Evolutionary conservation across 2,888 invertebrate species (phyloP).

Genomic region (Dynastes maya): DNA sequence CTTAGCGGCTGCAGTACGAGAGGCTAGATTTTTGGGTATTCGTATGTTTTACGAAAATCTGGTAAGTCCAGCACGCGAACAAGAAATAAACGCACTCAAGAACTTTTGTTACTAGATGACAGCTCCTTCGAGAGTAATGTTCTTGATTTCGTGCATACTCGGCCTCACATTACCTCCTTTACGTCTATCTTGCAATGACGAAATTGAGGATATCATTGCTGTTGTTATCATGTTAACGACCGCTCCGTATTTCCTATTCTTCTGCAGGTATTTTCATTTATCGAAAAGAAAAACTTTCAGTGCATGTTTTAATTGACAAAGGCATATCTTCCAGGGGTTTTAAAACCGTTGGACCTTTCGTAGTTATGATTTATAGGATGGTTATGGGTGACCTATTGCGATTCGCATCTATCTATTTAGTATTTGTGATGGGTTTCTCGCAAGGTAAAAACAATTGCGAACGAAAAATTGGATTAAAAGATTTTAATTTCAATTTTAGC

Average conservation of each 20-base stretch:
- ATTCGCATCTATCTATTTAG: constrained; percentile 96
- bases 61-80: constrained; percentile 73
- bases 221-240: constrained; percentile 96
- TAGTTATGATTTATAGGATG: constrained; percentile 99
- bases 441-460: constrained; percentile 77
- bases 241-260: constrained; percentile 97
- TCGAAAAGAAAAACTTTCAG: background rate
- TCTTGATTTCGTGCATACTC: constrained; percentile 92
- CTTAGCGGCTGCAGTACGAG: constrained; percentile 87
- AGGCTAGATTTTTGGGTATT: constrained; percentile 92
- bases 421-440: constrained; percentile 98
- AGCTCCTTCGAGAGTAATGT: constrained; percentile 93
- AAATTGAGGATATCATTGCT: constrained; percentile 92
- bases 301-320: background rate
- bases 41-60: constrained; percentile 96
- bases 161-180: constrained; percentile 90
- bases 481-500: constrained; percentile 73
- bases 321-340: constrained; percentile 83
- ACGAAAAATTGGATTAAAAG: background rate
- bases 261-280: constrained; percentile 82
- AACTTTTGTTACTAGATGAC: constrained; percentile 77
- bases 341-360: constrained; percentile 98
- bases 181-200: constrained; percentile 87
- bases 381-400: constrained; percentile 95
- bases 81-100: background rate